Conservation (phyloP, 2,797 vertebrate species). For the Echeneis naucrates region DNA sequence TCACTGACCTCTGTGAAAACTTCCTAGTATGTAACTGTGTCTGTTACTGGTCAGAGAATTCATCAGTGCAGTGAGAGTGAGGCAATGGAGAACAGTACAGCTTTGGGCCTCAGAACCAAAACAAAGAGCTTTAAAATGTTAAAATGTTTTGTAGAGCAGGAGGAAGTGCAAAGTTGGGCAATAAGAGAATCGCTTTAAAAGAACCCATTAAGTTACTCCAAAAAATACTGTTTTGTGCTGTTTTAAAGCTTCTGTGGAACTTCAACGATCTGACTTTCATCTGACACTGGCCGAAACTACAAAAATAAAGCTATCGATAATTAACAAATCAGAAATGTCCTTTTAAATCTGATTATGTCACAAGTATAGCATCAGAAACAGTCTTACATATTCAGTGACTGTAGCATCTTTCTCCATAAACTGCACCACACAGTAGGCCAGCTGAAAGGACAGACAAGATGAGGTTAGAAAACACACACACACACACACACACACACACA, state of each 20-base stretch:
- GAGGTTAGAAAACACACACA: conserved; percentile 45
- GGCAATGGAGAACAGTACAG: background rate
- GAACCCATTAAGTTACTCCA: background rate
- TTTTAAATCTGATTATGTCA: background rate
- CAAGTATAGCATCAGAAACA: background rate
- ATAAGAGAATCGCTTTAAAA: too few relatives aligned
- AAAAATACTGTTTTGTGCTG: background rate
- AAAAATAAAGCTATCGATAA: background rate
- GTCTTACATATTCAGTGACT: conserved; percentile 93
- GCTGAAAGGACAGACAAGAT: conserved; percentile 75
- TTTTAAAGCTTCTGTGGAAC: conserved; percentile 4
- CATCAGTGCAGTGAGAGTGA: background rate
- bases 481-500: background rate
- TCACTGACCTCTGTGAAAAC: background rate
- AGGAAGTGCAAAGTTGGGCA: background rate
- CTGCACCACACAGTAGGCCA: conserved; percentile 96
- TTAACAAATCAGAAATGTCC: background rate
- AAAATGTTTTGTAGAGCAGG: background rate
- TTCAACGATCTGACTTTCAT: too few relatives aligned
- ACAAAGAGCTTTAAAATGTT: background rate
- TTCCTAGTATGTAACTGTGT: background rate
- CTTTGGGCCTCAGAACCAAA: background rate
- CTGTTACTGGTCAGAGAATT: too few relatives aligned
- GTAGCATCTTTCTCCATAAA: conserved; percentile 96
- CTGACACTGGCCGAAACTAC: background rate